These are phyloP conservation scores for Protophormia terraenovae DNA, from an alignment of 2,888 invertebrate species.

Conservation along the genomic window DNA sequence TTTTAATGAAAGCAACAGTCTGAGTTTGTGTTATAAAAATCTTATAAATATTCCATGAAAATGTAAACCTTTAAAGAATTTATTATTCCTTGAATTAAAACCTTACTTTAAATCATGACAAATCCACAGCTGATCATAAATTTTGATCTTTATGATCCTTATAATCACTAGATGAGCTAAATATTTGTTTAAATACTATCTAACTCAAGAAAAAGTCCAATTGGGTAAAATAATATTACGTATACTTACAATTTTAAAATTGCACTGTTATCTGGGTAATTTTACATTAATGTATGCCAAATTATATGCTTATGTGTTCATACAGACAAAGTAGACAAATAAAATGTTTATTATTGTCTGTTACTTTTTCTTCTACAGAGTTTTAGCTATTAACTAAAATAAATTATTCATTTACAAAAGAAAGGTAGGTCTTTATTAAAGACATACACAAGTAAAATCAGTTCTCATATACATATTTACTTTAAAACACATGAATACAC, in stretches of 20 bases:
- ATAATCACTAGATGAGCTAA: no score
- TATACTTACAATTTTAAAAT: neutral
- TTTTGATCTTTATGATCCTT: no score
- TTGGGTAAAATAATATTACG: no score
- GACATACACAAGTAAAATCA: neutral
- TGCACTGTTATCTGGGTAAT: neutral
- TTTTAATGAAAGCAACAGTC: conserved; percentile 59
- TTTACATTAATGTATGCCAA: neutral
- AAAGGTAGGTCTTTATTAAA: conserved; percentile 28
- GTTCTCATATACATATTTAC: neutral
- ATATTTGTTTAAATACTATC: no score
- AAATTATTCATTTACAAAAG: conserved; percentile 30
- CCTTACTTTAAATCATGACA: no score
- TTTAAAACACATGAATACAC: neutral
- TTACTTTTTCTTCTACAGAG: neutral
- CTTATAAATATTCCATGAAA: no score
- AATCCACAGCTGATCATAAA: no score
- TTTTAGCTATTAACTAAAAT: conserved; percentile 31
- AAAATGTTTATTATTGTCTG: neutral
- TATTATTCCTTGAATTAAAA: no score
- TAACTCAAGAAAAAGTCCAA: no score
- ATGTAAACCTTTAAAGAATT: no score
- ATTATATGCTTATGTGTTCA: neutral
- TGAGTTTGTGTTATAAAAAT: neutral
- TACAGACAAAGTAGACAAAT: neutral